Percentiles rank a stretch among this genome's conserved stretches.
Evolutionary conservation across 2,797 vertebrate species (phyloP).

Genomic region (Manis crassicaudata): DNA sequence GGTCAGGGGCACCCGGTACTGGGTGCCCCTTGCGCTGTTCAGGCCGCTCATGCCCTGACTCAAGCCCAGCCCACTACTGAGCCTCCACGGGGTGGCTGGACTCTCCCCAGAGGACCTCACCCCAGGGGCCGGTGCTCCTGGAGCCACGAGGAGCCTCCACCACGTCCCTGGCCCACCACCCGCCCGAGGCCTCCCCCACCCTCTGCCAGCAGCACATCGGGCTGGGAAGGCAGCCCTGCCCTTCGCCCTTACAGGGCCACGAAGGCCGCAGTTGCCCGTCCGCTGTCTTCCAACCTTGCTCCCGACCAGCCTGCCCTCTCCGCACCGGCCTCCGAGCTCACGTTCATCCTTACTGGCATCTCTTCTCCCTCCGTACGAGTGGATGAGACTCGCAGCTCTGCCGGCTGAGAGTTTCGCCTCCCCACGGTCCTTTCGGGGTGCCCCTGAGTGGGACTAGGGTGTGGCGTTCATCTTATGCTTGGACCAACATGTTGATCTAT

Average conservation of each 20-base stretch:
- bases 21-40: neutral
- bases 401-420: neutral
- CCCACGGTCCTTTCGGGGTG: neutral
- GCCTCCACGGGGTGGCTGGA: neutral
- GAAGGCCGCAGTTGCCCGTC: neutral
- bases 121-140: neutral
- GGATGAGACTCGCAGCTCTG: neutral
- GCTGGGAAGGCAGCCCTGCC: neutral
- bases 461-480: neutral
- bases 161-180: neutral
- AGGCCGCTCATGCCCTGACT: neutral
- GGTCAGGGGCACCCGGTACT: accelerated
- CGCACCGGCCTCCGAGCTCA: accelerated
- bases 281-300: neutral
- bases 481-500: too few relatives aligned
- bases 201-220: neutral
- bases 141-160: neutral
- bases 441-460: neutral
- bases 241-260: too few relatives aligned
- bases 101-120: too few relatives aligned
- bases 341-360: neutral
- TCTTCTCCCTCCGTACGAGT: too few relatives aligned
- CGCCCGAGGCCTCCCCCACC: too few relatives aligned
- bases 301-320: neutral
- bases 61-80: accelerated